Conservation (phyloP, 2,113 vertebrate genomes). For the Pithys albifrons region DNA sequence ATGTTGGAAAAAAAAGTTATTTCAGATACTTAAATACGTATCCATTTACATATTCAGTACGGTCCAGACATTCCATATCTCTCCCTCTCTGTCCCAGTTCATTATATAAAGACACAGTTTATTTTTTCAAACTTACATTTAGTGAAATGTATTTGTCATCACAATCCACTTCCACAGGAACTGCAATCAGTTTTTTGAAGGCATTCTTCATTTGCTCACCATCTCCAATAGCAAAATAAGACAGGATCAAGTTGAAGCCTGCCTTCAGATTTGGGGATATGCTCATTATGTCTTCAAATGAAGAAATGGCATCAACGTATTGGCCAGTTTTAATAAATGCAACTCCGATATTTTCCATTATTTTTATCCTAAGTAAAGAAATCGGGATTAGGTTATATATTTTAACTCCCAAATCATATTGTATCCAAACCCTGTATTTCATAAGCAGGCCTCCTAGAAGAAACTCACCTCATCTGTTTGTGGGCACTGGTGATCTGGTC, state of each 20-base stretch:
- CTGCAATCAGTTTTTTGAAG: slow-evolving; percentile 92
- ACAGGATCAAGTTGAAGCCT: slow-evolving; percentile 91
- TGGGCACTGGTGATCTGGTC: slow-evolving; percentile 92
- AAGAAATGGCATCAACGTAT: slow-evolving; percentile 89
- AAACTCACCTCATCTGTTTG: slow-evolving; percentile 87
- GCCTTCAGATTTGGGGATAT: slow-evolving; percentile 89
- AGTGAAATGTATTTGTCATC: slow-evolving; percentile 91
- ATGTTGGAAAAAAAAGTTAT: not conserved
- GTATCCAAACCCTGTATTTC: not conserved
- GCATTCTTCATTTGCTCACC: slow-evolving; percentile 94
- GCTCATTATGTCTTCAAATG: slow-evolving; percentile 94
- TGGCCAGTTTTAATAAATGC: slow-evolving; percentile 92
- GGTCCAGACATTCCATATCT: not conserved
- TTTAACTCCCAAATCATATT: not conserved
- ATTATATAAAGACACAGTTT: not conserved
- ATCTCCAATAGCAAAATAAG: slow-evolving; percentile 91
- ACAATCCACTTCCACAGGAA: slow-evolving; percentile 88
- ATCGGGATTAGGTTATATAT: not conserved
- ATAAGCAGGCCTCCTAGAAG: not conserved
- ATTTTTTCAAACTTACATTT: slow-evolving; percentile 79
- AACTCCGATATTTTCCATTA: slow-evolving; percentile 97
- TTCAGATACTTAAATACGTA: not conserved
- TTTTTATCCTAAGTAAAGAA: slow-evolving; percentile 86
- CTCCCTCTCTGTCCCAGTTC: not conserved
- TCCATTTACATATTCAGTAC: not conserved